phyloP scores from a whole-genome alignment of 2,113 vertebrate species.

The Neomonachus schauinslandi region DNA sequence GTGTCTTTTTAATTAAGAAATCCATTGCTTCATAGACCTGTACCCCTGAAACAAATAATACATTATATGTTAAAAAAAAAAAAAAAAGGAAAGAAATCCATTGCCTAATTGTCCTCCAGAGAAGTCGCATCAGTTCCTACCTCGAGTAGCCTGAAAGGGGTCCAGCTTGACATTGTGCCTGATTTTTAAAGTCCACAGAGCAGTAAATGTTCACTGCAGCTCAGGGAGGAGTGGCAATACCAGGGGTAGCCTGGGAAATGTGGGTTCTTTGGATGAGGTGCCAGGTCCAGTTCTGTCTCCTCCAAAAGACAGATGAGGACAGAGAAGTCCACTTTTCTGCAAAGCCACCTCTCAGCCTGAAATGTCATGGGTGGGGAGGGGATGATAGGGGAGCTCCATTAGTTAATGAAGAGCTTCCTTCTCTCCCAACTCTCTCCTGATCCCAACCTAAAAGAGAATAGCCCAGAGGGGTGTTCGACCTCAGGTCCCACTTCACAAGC shows the following conservation, averaged over 20 bases:
- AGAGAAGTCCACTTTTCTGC: background rate
- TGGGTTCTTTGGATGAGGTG: background rate
- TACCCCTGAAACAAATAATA: too few relatives aligned
- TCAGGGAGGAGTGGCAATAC: fast-evolving
- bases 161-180: background rate
- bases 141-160: background rate
- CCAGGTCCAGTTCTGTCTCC: background rate
- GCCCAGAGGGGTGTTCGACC: background rate
- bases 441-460: fast-evolving
- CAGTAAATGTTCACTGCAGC: background rate
- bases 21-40: background rate
- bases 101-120: background rate
- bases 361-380: background rate
- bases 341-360: background rate
- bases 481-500: background rate
- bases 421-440: background rate
- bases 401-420: background rate
- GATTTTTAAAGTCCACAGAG: background rate
- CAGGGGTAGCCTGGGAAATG: background rate
- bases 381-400: fast-evolving
- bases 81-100: background rate
- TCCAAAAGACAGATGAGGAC: background rate
- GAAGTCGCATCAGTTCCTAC: background rate
- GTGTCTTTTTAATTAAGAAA: slow-evolving; percentile 43
- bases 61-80: too few relatives aligned